A percentile compares a stretch with the other conserved stretches of the same genome.
Conservation (phyloP, 2,888 invertebrate genomes). For the Cynaeus angustus region DNA sequence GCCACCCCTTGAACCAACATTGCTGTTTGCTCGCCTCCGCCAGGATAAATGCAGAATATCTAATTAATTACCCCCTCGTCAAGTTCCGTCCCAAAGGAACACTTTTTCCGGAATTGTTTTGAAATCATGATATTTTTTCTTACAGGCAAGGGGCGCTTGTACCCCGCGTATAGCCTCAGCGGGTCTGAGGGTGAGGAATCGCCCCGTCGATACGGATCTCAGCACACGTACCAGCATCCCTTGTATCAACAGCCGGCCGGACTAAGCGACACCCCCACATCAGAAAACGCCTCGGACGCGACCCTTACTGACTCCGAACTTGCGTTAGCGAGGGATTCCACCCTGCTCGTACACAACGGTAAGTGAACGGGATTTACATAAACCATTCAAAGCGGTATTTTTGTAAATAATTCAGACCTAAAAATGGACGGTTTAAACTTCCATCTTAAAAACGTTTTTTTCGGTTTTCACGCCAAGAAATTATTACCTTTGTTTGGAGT, state of each 20-base stretch:
- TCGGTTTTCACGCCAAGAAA: no score
- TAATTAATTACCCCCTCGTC: conserved; percentile 57
- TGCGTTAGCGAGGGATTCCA: conserved; percentile 86
- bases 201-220: conserved; percentile 75
- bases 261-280: conserved; percentile 86
- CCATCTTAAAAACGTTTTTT: no score
- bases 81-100: conserved; percentile 45
- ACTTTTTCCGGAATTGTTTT: conserved; percentile 47
- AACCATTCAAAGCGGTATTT: conserved; percentile 7
- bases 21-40: conserved; percentile 55
- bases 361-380: conserved; percentile 65
- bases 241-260: conserved; percentile 73
- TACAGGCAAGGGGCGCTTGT: conserved; percentile 86
- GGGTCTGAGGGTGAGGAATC: conserved; percentile 83
- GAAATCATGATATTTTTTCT: conserved; percentile 56
- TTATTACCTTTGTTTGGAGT: no score
- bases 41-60: conserved; percentile 56
- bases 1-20: conserved; percentile 34
- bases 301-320: conserved; percentile 89
- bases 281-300: conserved; percentile 90
- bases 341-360: conserved; percentile 90
- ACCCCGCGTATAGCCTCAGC: conserved; percentile 87
- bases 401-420: conserved; percentile 4
- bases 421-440: neutral
- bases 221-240: conserved; percentile 74